Evolutionary conservation across 2,888 invertebrate species (phyloP).

Genomic region (Rhagium mordax): DNA sequence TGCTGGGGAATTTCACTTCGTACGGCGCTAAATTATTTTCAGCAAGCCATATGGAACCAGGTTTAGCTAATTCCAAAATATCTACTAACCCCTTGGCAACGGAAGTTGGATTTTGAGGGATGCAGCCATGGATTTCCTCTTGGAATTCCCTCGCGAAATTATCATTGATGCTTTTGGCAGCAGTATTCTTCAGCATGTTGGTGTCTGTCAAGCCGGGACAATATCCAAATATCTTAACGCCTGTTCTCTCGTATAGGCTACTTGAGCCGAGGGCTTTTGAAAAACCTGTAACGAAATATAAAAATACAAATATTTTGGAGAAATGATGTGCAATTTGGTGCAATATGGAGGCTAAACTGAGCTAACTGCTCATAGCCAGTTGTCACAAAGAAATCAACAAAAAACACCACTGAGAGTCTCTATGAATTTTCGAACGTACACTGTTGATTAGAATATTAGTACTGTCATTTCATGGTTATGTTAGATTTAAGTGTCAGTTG

Average conservation of each 20-base stretch:
- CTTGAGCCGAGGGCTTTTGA: conserved; percentile 58
- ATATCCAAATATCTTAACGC: conserved; percentile 72
- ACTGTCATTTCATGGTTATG: too few species aligned
- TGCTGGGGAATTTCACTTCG: conserved; percentile 56
- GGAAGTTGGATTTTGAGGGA: conserved; percentile 53
- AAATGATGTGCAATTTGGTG: too few species aligned
- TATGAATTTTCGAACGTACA: too few species aligned
- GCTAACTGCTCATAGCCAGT: too few species aligned
- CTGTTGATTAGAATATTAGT: too few species aligned
- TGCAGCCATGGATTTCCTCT: conserved; percentile 58
- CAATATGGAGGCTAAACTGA: too few species aligned
- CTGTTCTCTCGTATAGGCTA: conserved; percentile 69
- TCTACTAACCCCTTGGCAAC: conserved; percentile 55
- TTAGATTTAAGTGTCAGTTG: too few species aligned
- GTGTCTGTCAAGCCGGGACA: conserved; percentile 74
- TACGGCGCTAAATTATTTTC: conserved; percentile 57
- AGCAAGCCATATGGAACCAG: conserved; percentile 61
- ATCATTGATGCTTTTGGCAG: conserved; percentile 58
- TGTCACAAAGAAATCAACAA: too few species aligned
- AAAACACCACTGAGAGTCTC: too few species aligned
- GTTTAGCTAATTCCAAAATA: conserved; percentile 53
- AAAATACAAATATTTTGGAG: conserved; percentile 47
- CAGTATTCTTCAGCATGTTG: conserved; percentile 61
- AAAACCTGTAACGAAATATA: conserved; percentile 55
- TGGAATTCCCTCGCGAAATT: conserved; percentile 61